Evolutionary conservation across 2,113 vertebrate genomes (phyloP).

Genomic region (Holacanthus passer): DNA sequence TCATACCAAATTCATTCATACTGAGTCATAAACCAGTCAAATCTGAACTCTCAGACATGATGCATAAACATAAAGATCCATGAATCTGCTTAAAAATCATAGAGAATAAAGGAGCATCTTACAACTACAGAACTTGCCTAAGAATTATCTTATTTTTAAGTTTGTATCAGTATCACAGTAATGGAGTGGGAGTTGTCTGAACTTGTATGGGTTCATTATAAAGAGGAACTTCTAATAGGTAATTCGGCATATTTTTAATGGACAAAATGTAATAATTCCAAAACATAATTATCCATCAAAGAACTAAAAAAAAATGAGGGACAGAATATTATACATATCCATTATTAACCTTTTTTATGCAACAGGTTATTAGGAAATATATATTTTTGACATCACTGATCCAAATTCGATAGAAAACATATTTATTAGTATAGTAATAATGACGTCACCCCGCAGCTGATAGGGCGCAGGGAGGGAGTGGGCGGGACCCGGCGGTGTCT

Average conservation of each 20-base stretch:
- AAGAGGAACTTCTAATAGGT: background rate
- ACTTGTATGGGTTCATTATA: background rate
- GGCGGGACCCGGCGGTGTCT: background rate
- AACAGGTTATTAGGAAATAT: too few species aligned
- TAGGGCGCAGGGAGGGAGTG: background rate
- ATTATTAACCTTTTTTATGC: background rate
- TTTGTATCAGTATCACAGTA: background rate
- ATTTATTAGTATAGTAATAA: too few species aligned
- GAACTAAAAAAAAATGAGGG: background rate
- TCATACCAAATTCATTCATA: too few species aligned
- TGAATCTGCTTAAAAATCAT: too few species aligned
- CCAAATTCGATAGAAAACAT: background rate
- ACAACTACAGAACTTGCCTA: background rate
- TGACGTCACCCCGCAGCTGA: slow-evolving; percentile 44
- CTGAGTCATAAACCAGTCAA: too few species aligned
- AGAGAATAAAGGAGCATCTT: too few species aligned
- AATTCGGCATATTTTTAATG: background rate
- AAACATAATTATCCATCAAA: background rate
- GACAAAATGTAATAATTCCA: rapidly evolving
- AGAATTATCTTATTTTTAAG: background rate
- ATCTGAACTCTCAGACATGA: background rate
- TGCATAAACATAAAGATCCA: too few species aligned
- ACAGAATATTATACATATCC: background rate
- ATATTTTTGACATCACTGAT: background rate
- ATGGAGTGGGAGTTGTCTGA: background rate